These are phyloP conservation scores for Carcina quercana DNA, from an alignment of 2,888 invertebrate species.

Conservation along the genomic window DNA sequence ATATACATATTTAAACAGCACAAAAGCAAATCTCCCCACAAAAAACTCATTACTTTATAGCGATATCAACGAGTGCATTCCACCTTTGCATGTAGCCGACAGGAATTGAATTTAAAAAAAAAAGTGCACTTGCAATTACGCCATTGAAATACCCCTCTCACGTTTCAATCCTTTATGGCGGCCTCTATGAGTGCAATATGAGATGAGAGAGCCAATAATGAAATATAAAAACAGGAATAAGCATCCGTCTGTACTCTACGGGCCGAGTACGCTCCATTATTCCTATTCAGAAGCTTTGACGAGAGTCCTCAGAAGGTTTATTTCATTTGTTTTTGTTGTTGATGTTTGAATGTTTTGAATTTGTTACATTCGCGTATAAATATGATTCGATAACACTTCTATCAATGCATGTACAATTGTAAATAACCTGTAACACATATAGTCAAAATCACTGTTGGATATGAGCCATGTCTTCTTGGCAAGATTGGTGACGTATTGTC, in stretches of 20 bases:
- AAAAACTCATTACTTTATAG: conserved; percentile 24
- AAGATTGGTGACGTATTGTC: too few species aligned
- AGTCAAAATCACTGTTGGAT: too few species aligned
- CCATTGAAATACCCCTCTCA: conserved; percentile 69
- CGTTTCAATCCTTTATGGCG: conserved; percentile 72
- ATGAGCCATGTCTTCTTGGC: too few species aligned
- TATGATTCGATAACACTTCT: background rate
- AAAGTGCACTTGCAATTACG: conserved; percentile 71
- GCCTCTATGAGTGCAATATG: conserved; percentile 70
- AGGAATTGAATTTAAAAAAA: conserved; percentile 61
- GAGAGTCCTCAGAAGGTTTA: conserved; percentile 55
- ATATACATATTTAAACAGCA: too few species aligned
- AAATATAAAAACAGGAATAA: conserved; percentile 72
- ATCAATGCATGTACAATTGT: too few species aligned
- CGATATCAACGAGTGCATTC: conserved; percentile 69
- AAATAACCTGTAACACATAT: too few species aligned
- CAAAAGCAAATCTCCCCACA: conserved; percentile 7
- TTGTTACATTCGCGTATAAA: too few species aligned
- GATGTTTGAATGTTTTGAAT: too few species aligned
- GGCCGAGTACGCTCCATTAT: conserved; percentile 64
- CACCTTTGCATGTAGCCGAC: conserved; percentile 64
- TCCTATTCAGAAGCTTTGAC: conserved; percentile 61
- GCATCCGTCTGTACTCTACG: conserved; percentile 54
- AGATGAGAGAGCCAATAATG: conserved; percentile 72
- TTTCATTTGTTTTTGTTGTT: too few species aligned